phyloP scores from a whole-genome alignment of 2,888 invertebrate species.

The Ptychoptera albimana region DNA sequence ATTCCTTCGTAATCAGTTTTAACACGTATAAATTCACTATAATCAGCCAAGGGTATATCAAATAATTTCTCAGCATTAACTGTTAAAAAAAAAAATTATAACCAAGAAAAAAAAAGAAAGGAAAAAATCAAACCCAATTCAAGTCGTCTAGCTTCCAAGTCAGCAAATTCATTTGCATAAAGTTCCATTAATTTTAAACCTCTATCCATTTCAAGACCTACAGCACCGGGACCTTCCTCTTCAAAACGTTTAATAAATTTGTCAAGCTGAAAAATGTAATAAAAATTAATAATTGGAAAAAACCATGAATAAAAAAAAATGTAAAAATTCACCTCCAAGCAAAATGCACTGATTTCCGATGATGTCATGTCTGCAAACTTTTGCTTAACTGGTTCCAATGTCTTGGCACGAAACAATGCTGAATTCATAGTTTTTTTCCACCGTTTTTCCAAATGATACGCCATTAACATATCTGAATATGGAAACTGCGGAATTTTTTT shows the following conservation, averaged over 20 bases:
- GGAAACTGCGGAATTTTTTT: conserved; percentile 19
- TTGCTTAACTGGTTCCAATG: conserved; percentile 65
- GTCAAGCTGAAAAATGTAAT: conserved; percentile 16
- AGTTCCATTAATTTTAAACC: conserved; percentile 52
- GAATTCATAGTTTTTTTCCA: conserved; percentile 56
- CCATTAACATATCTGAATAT: conserved; percentile 29
- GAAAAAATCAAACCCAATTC: conserved; percentile 18
- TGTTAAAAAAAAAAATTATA: conserved; percentile 16
- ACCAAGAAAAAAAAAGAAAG: conserved; percentile 7
- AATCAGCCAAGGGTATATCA: conserved; percentile 72
- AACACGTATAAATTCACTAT: conserved; percentile 51
- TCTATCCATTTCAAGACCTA: conserved; percentile 58
- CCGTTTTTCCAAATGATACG: conserved; percentile 43
- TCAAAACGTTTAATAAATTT: conserved; percentile 60
- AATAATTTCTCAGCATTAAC: conserved; percentile 71
- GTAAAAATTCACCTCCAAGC: conserved; percentile 21
- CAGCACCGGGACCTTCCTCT: conserved; percentile 60
- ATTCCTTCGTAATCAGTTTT: conserved; percentile 48
- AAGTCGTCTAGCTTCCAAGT: conserved; percentile 46
- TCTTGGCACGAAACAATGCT: conserved; percentile 49
- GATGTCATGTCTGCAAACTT: conserved; percentile 71
- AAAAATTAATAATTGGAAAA: neutral
- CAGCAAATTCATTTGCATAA: conserved; percentile 38
- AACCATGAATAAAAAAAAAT: neutral
- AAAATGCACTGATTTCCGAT: conserved; percentile 42